Conservation (phyloP, 2,113 vertebrate species). For the Petrocephalus zakoni region DNA sequence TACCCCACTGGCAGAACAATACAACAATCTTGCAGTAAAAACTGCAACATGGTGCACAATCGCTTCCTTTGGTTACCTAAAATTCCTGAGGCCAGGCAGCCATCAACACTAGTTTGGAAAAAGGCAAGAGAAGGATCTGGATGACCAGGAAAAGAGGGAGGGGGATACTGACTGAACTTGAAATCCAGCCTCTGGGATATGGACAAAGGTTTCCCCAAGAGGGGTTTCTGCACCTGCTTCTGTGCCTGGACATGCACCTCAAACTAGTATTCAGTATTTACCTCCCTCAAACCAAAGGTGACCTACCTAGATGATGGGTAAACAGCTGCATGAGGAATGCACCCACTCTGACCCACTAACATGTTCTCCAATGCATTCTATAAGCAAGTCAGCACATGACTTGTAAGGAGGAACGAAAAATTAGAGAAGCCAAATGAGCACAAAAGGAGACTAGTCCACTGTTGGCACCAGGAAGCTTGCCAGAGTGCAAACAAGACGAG, state of each 20-base stretch:
- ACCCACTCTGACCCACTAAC: conserved; percentile 4
- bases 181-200: neutral
- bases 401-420: neutral
- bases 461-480: neutral
- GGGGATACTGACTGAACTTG: neutral
- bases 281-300: neutral
- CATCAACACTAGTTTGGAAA: conserved; percentile 29
- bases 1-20: neutral
- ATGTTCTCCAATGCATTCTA: neutral
- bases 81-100: conserved; percentile 22
- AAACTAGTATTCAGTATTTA: neutral
- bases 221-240: neutral
- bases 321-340: neutral
- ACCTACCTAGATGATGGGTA: neutral
- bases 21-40: conserved; percentile 9
- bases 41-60: neutral
- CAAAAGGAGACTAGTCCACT: neutral
- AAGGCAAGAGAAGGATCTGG: conserved; percentile 6
- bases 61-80: conserved; percentile 20
- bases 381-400: neutral
- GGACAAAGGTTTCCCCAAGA: neutral
- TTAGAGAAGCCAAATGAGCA: neutral
- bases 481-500: neutral
- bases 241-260: neutral
- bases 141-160: neutral